phyloP scores from a whole-genome alignment of 37 sponge, comb jelly and placozoan genomes.

The Beroe forskalii region DNA sequence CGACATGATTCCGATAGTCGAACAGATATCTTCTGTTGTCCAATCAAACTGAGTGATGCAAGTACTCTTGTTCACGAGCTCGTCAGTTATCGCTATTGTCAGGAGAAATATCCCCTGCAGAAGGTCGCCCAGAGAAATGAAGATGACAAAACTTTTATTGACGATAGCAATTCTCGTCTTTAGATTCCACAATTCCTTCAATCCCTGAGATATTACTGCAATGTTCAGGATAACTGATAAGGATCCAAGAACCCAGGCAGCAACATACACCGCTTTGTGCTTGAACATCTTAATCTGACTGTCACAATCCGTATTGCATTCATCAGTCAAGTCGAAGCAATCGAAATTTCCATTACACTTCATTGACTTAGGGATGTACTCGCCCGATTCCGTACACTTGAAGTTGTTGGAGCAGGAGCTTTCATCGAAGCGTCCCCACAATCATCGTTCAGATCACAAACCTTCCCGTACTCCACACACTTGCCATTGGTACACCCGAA shows the following conservation, averaged over 20 bases:
- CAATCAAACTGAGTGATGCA: slow-evolving; percentile 26
- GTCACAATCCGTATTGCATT: slow-evolving; percentile 23
- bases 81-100: neutral
- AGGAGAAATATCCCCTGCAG: slow-evolving; percentile 11
- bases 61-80: neutral
- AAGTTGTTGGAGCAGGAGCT: neutral
- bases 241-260: slow-evolving; percentile 8
- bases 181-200: neutral
- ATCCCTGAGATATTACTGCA: neutral
- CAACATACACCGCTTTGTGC: neutral
- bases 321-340: neutral
- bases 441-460: slow-evolving; percentile 9
- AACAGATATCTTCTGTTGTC: neutral
- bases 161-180: neutral
- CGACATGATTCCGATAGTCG: neutral
- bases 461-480: neutral
- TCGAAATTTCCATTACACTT: slow-evolving; percentile 15
- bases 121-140: neutral
- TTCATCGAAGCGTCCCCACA: slow-evolving; percentile 6
- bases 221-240: neutral
- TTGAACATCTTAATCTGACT: neutral
- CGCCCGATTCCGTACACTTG: neutral
- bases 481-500: neutral
- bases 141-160: neutral
- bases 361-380: neutral